phyloP scores from a whole-genome alignment of 2,888 invertebrate species.

The Drosophila pseudotalamancana region DNA sequence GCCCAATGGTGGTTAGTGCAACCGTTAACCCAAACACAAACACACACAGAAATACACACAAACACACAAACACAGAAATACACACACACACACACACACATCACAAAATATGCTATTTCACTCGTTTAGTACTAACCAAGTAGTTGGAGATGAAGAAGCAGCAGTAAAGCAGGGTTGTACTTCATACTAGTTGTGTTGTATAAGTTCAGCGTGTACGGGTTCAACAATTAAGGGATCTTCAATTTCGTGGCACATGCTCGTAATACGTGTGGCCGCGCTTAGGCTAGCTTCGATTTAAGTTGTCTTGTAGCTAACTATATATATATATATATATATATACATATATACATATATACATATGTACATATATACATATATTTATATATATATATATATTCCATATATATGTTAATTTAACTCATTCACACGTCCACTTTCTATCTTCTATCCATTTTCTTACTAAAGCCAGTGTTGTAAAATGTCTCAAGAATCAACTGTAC shows the following conservation, averaged over 20 bases:
- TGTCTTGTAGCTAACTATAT: conserved; percentile 50
- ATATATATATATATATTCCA: not conserved
- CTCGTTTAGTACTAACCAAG: conserved; percentile 41
- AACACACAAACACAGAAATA: conserved; percentile 9
- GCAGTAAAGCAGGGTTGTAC: conserved; percentile 35
- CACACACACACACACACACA: conserved; percentile 8
- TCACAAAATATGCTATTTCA: conserved; percentile 34
- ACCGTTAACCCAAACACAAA: conserved; percentile 20
- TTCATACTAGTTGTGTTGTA: conserved; percentile 29
- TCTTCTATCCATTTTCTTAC: conserved; percentile 14
- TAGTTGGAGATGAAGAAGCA: conserved; percentile 21
- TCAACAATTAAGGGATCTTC: conserved; percentile 52
- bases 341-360: not conserved
- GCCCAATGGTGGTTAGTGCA: conserved; percentile 84
- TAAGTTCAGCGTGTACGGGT: conserved; percentile 47
- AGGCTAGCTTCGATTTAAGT: conserved; percentile 48
- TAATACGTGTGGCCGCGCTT: conserved; percentile 17
- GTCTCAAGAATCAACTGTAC: conserved; percentile 52
- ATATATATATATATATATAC: conserved; percentile 11
- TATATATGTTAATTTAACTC: conserved; percentile 48
- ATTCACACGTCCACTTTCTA: conserved; percentile 13
- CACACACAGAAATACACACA: not conserved
- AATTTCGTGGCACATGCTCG: conserved; percentile 38
- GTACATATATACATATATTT: conserved; percentile 10
- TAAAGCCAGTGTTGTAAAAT: conserved; percentile 51